Evolutionary conservation across 2,113 vertebrate species (phyloP), one percentile per base, ranked within the genome.

Genomic region (Oplegnathus fasciatus): DNA sequence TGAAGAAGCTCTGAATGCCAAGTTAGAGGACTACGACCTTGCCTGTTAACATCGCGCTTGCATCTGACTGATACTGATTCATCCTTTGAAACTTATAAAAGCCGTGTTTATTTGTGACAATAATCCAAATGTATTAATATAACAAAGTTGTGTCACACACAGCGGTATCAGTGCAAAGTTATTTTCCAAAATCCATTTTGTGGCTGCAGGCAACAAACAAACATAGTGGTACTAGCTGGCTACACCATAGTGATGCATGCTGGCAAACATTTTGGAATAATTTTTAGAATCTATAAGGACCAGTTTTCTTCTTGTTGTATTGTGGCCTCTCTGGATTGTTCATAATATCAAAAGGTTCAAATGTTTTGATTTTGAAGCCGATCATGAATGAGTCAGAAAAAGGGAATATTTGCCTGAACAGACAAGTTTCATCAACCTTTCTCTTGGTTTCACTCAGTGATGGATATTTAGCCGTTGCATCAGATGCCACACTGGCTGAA

Each of bases 321-420:
- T 54, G 5, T 22, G 65, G 42, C 42, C 9, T 11, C 15, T 48
- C 15, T 68, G 7, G 6, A 28, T 28, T 46, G 17, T 48, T 68
- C 4, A 30, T 68, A 18, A 30, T 46, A 68, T 30, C 20, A 7
- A 20, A 15, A 14, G 2, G n/a, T 15, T 50, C 5, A 24, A 50
- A 50, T 52, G 9, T 50, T 22, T 22, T 20, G 46, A 48, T 30
- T 37, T 42, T n/a, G 34, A 42, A 44, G 37, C 34, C 30, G 5
- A 73, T 75, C 22, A 75, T 24, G 34, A 62, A 37, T 69, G 28
- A 80, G 44, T 65, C 69, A 67, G 60, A 30, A 34, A 68, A 20
- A 72, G 24, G 15, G 24, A 37, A 13, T 65, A 14, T 32, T 40
- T 42, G 4, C 28, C 62, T 8, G 50, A 15, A 58, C 52, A 67